Base-by-base conservation (phyloP, 1,140 invertebrate species). In the Apis mellifera region DNA sequence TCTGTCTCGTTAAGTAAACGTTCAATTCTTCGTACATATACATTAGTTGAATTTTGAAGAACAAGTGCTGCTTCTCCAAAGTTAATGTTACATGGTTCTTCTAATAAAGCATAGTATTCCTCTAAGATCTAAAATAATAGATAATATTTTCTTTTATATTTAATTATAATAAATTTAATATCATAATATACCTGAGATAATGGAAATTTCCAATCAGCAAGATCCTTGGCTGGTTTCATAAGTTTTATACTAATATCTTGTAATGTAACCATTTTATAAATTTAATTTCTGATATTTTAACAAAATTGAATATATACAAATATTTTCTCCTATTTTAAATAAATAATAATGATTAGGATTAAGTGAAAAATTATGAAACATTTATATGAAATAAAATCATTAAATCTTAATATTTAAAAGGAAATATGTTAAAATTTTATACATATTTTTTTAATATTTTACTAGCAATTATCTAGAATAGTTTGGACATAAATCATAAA, bases 11-110 rank as follows among this genome's bases (percentile, higher is more conserved):
- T 78, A 69, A 89, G 88, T 3, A 94, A 64, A 85, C 82, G 86
- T 80, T 94, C 93, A 0, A 94, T 77, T 85, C 92, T 85, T 26
- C 89, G 88, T 0, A 87, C 90, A 73, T 93, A 94, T 15, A 92
- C 89, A 79, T 92, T 90, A 1, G 88, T 89, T 19, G 92, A 93
- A 82, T 93, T 94, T 85, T 94, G 92, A 19, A 94, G 50, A 15
- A 94, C 86, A 21, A 94, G 84, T 21, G 90, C 93, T 66, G 90
- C 91, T 82, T 94, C 91, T 9, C 89, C 90, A 85, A 92, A 94
- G 66, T 92, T 92, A 15, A 93, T 83, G 19, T 90, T 74, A 26
- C 83, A 70, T 0, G 86, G 79, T 64, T 89, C 74, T 60, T 91
- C 84, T 15, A 93, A 70, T 59, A 92, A 82, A 1, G 79, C 73